A percentile compares a stretch with the other conserved stretches of the same genome.
phyloP scores from a whole-genome alignment of 2,797 vertebrate species.

The Cossypha heuglini region DNA sequence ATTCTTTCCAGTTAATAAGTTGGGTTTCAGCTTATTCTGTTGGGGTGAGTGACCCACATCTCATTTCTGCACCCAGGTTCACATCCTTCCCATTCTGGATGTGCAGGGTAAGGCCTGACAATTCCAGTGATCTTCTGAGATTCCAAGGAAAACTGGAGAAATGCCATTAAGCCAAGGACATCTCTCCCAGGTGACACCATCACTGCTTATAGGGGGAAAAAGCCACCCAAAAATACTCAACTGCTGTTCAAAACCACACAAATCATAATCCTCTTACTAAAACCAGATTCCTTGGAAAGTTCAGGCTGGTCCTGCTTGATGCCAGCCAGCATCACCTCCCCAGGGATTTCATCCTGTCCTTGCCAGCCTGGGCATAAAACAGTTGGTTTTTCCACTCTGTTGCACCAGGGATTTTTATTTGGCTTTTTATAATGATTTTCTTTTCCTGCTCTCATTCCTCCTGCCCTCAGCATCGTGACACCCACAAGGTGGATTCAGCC shows the following conservation, averaged over 20 bases:
- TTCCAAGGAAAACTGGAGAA: neutral
- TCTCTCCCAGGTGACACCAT: neutral
- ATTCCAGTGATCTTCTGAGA: neutral
- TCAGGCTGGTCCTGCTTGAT: neutral
- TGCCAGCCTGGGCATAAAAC: neutral
- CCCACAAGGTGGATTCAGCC: accelerated
- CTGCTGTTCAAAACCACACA: neutral
- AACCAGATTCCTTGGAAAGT: neutral
- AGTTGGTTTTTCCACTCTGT: neutral
- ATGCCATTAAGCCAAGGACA: neutral
- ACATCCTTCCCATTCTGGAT: neutral
- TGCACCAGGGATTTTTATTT: accelerated
- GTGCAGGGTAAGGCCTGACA: accelerated
- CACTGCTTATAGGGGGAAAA: neutral
- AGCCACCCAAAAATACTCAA: neutral
- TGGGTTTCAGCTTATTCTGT: neutral
- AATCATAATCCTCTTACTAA: neutral
- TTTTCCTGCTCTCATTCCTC: neutral
- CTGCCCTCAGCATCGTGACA: accelerated
- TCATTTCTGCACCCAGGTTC: neutral
- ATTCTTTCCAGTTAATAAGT: neutral
- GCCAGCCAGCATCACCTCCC: neutral
- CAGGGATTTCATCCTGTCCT: neutral
- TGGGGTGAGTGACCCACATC: neutral
- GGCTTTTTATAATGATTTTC: accelerated